Evolutionary conservation across 2,888 invertebrate species (phyloP).

Genomic region (Aspidiotus rigidus): DNA sequence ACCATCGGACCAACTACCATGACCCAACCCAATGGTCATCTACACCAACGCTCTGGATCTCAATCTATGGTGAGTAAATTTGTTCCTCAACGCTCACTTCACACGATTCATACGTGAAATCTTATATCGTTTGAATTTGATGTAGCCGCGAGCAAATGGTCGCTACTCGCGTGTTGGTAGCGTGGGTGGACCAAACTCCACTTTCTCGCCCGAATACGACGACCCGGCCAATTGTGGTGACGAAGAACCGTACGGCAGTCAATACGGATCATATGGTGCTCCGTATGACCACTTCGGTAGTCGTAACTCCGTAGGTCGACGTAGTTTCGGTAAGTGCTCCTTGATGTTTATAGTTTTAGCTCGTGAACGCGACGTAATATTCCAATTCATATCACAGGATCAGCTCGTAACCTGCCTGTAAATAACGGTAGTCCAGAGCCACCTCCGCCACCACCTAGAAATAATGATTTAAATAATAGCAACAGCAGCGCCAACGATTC

Average conservation of each 20-base stretch:
- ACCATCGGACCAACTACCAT: constrained; percentile 69
- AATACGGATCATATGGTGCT: constrained; percentile 70
- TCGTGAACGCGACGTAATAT: background rate
- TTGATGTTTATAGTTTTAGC: background rate
- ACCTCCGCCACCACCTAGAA: constrained; percentile 69
- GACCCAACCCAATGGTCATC: constrained; percentile 56
- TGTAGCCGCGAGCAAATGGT: constrained; percentile 44
- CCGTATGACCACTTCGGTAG: constrained; percentile 86
- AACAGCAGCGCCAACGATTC: constrained; percentile 78
- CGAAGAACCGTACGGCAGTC: constrained; percentile 83
- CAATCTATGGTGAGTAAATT: constrained; percentile 64
- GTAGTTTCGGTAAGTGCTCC: constrained; percentile 46
- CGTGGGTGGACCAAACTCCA: constrained; percentile 53
- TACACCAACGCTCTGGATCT: constrained; percentile 74
- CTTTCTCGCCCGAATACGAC: constrained; percentile 71
- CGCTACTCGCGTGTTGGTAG: constrained; percentile 72
- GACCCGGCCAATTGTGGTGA: constrained; percentile 88
- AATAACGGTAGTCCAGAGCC: constrained; percentile 53
- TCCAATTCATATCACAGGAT: constrained; percentile 42
- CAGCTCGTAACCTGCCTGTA: constrained; percentile 51
- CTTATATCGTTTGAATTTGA: constrained; percentile 14
- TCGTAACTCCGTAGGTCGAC: constrained; percentile 51
- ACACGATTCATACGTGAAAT: too few relatives aligned
- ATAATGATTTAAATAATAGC: constrained; percentile 63
- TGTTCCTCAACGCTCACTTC: too few relatives aligned